phyloP scores from a whole-genome alignment of 2,888 invertebrate genomes.

The Alloscopus bannaensis region DNA sequence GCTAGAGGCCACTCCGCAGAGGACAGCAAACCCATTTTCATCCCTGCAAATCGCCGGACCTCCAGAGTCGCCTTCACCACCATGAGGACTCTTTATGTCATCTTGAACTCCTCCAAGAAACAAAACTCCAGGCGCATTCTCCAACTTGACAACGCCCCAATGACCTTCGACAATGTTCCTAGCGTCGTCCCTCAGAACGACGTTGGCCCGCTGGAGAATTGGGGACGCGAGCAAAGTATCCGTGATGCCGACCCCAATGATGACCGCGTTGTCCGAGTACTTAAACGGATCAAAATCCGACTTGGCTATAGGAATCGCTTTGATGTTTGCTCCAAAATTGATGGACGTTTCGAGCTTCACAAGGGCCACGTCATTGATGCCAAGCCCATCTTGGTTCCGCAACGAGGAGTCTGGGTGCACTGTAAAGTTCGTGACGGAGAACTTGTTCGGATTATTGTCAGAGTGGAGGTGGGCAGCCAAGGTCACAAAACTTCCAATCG shows the following conservation, averaged over 20 bases:
- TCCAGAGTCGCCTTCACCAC: constrained; percentile 36
- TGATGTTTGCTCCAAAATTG: constrained; percentile 6
- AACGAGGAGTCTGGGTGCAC: background rate
- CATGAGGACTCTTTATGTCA: background rate
- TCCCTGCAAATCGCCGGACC: constrained; percentile 43
- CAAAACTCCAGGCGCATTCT: constrained; percentile 6
- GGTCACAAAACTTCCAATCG: background rate
- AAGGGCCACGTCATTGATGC: constrained; percentile 16
- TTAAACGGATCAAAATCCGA: constrained; percentile 16
- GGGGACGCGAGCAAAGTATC: constrained; percentile 12
- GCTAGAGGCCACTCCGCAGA: constrained; percentile 37
- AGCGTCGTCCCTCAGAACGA: constrained; percentile 10
- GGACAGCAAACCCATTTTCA: constrained; percentile 4
- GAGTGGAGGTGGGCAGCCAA: background rate
- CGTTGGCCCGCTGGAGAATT: constrained; percentile 42
- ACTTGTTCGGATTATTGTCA: too few species aligned
- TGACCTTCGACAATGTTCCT: background rate
- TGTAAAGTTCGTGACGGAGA: constrained; percentile 5
- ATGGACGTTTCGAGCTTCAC: background rate
- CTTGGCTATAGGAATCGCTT: constrained; percentile 17
- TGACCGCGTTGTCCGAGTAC: constrained; percentile 34
- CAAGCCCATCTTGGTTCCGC: background rate
- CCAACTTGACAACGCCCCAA: background rate
- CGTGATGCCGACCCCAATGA: constrained; percentile 50
- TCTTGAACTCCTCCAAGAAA: constrained; percentile 41